Evolutionary conservation across 1,140 invertebrate species (phyloP).

Genomic region (Drosophila punjabiensis): DNA sequence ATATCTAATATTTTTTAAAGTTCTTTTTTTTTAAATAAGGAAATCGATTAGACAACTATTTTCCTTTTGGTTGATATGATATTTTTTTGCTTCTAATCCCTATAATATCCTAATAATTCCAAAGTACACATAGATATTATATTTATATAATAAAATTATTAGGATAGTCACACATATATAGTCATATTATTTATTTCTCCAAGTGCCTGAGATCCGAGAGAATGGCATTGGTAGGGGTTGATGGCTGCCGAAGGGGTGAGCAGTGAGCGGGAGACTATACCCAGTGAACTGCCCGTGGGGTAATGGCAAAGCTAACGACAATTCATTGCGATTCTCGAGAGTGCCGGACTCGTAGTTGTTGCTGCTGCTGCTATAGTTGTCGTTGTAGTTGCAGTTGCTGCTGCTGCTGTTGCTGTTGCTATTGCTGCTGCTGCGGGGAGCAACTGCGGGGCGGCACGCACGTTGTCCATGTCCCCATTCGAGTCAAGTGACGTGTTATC

Average conservation of each 20-base stretch:
- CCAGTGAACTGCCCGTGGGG: conserved; percentile 51
- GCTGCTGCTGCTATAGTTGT: conserved; percentile 4
- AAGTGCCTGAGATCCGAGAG: conserved; percentile 13
- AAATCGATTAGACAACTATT: too few relatives aligned
- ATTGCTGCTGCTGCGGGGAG: conserved; percentile 15
- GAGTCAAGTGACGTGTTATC: conserved; percentile 85
- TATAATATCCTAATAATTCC: too few relatives aligned
- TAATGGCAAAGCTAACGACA: conserved; percentile 65
- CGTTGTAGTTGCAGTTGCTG: conserved; percentile 9
- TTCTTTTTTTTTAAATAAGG: too few relatives aligned
- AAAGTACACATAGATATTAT: too few relatives aligned
- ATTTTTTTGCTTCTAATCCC: too few relatives aligned
- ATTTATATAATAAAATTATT: too few relatives aligned
- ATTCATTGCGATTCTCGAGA: conserved; percentile 73
- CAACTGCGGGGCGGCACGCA: conserved; percentile 61
- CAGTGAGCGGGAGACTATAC: conserved; percentile 7
- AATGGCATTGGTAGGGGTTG: conserved; percentile 14
- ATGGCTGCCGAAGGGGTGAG: conserved; percentile 22
- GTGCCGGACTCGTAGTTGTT: conserved; percentile 46
- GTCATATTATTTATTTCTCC: not conserved
- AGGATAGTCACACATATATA: too few relatives aligned
- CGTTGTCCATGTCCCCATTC: conserved; percentile 85
- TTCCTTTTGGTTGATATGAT: too few relatives aligned
- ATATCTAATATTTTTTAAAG: too few relatives aligned
- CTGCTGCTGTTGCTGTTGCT: not conserved